Conservation (phyloP, 2,797 vertebrate genomes). For the Sebastes steindachneri region DNA sequence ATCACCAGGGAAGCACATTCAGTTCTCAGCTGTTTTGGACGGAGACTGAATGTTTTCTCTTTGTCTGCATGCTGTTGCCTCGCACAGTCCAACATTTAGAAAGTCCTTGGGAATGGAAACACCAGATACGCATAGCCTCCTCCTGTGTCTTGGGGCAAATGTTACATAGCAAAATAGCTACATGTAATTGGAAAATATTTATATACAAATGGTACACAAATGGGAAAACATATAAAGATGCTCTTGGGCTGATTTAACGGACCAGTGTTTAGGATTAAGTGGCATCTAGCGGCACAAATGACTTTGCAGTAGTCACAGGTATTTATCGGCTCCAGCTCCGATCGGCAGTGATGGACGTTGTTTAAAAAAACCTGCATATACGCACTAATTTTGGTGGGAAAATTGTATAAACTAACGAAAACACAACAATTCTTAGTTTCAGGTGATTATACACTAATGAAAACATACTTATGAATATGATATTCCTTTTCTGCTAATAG, state of each 20-base stretch:
- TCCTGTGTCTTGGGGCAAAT: neutral
- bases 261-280: neutral
- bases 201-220: neutral
- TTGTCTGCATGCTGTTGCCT: slow-evolving; percentile 18
- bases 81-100: neutral
- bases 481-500: neutral
- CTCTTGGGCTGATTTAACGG: neutral
- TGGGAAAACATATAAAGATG: neutral
- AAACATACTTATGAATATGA: neutral
- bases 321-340: no score
- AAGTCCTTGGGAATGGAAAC: neutral
- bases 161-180: neutral
- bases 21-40: slow-evolving; percentile 14
- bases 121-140: neutral
- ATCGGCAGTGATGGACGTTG: no score
- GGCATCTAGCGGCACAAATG: no score
- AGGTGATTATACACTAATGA: no score
- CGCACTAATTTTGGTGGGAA: no score
- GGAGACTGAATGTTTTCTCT: slow-evolving; percentile 1
- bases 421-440: no score
- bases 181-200: neutral
- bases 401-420: neutral
- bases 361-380: no score
- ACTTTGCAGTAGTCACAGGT: no score
- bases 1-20: neutral